These are phyloP conservation scores for Chloroceryle inda DNA, from an alignment of 2,797 vertebrate species.

Conservation along the genomic window DNA sequence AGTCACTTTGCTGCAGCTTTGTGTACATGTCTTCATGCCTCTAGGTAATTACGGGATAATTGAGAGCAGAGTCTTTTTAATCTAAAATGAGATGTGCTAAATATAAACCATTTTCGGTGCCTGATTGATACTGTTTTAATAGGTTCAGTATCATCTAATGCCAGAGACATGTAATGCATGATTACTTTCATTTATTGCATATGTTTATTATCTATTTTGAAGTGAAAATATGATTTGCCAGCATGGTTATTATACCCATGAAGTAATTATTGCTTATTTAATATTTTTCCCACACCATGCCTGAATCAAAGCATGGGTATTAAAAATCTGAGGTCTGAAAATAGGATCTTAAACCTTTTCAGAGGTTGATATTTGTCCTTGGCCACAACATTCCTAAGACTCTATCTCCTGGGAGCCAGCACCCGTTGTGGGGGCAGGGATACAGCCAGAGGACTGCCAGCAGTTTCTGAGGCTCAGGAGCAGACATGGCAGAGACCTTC, in stretches of 20 bases:
- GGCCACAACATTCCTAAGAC: background rate
- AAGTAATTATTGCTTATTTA: slow-evolving; percentile 47
- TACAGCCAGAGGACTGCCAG: background rate
- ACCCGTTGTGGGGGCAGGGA: accelerated
- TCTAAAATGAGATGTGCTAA: slow-evolving; percentile 76
- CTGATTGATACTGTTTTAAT: slow-evolving; percentile 57
- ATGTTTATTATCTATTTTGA: slow-evolving; percentile 39
- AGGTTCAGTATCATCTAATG: background rate
- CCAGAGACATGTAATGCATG: background rate
- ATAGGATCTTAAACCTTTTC: background rate
- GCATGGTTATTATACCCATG: slow-evolving; percentile 24
- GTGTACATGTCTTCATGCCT: slow-evolving; percentile 67
- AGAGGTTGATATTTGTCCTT: background rate
- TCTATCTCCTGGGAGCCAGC: background rate
- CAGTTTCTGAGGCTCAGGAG: background rate
- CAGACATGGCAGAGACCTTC: background rate
- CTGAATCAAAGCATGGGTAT: background rate
- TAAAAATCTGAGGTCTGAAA: background rate
- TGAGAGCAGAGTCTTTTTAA: slow-evolving; percentile 73
- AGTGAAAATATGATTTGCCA: slow-evolving; percentile 29
- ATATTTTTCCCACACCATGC: background rate
- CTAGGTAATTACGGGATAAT: slow-evolving; percentile 76
- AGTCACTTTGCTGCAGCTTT: slow-evolving; percentile 56
- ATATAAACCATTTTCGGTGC: slow-evolving; percentile 67
- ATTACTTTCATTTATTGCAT: slow-evolving; percentile 54